Percentiles rank a stretch among this genome's conserved stretches.
phyloP scores from a whole-genome alignment of 2,888 invertebrate species.

The Rhagium mordax region DNA sequence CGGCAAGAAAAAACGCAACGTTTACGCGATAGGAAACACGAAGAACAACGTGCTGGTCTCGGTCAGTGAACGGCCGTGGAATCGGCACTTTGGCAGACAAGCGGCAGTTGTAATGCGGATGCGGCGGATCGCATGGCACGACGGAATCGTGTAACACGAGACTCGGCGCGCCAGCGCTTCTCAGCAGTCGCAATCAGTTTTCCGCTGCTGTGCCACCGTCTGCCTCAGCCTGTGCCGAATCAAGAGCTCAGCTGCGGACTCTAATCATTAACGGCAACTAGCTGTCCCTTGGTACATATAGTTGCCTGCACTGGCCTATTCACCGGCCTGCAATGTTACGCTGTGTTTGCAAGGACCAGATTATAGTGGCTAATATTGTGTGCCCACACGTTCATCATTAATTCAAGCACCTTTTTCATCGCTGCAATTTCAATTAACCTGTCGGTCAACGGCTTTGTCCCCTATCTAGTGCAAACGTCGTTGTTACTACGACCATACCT shows the following conservation, averaged over 20 bases:
- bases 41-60: constrained; percentile 55
- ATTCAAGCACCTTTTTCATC: constrained; percentile 51
- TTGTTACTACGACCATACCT: too few relatives aligned
- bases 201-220: constrained; percentile 41
- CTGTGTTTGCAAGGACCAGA: neutral
- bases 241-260: constrained; percentile 41
- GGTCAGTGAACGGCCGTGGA: constrained; percentile 36
- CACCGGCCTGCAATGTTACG: constrained; percentile 4
- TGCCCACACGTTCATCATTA: constrained; percentile 45
- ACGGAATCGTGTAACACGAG: constrained; percentile 51
- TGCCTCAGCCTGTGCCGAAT: constrained; percentile 34
- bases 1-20: neutral
- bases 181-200: constrained; percentile 42
- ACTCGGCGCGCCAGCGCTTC: constrained; percentile 61
- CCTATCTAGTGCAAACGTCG: neutral
- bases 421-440: constrained; percentile 49
- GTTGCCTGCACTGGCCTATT: neutral
- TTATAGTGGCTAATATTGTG: constrained; percentile 8
- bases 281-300: constrained; percentile 19
- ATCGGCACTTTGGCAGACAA: constrained; percentile 36
- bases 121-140: constrained; percentile 63
- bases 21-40: constrained; percentile 45
- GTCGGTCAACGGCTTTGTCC: constrained; percentile 46
- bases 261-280: constrained; percentile 38
- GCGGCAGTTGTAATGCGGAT: constrained; percentile 65